A percentile compares a stretch with the other conserved stretches of the same genome.
These are phyloP conservation scores for Brachylomia viminalis DNA, from an alignment of 2,888 invertebrate species.

Conservation along the genomic window DNA sequence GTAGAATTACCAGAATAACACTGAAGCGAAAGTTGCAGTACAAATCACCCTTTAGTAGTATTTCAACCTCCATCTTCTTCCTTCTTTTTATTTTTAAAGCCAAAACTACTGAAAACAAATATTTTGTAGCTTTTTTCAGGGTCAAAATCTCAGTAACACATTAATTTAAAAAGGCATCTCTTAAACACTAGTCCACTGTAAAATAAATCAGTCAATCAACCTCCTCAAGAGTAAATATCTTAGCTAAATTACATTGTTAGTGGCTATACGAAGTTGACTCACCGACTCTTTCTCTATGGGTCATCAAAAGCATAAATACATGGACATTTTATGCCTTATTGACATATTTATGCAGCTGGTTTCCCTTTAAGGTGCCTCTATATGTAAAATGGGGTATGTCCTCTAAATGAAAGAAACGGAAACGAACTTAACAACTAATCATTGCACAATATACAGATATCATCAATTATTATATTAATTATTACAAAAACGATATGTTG, in stretches of 20 bases:
- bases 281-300: neutral
- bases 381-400: slow-evolving; percentile 74
- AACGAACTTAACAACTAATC: slow-evolving; percentile 71
- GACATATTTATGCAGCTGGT: slow-evolving; percentile 49
- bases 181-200: slow-evolving; percentile 2
- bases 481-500: slow-evolving; percentile 63
- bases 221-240: neutral
- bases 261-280: slow-evolving; percentile 8
- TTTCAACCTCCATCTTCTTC: neutral
- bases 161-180: neutral
- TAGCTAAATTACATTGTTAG: slow-evolving; percentile 15
- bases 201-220: slow-evolving; percentile 37
- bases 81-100: neutral
- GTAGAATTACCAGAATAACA: slow-evolving; percentile 8
- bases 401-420: slow-evolving; percentile 71
- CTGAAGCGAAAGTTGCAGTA: neutral
- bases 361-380: slow-evolving; percentile 64
- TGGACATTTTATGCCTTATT: slow-evolving; percentile 51
- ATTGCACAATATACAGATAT: slow-evolving; percentile 82
- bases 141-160: neutral
- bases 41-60: neutral
- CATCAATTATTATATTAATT: slow-evolving; percentile 65
- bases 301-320: slow-evolving; percentile 52
- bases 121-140: neutral
- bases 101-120: neutral